Percentiles rank a stretch among this genome's conserved stretches.
These are phyloP conservation scores for Geotrupes spiniger DNA, from an alignment of 2,888 invertebrate genomes.

Conservation along the genomic window DNA sequence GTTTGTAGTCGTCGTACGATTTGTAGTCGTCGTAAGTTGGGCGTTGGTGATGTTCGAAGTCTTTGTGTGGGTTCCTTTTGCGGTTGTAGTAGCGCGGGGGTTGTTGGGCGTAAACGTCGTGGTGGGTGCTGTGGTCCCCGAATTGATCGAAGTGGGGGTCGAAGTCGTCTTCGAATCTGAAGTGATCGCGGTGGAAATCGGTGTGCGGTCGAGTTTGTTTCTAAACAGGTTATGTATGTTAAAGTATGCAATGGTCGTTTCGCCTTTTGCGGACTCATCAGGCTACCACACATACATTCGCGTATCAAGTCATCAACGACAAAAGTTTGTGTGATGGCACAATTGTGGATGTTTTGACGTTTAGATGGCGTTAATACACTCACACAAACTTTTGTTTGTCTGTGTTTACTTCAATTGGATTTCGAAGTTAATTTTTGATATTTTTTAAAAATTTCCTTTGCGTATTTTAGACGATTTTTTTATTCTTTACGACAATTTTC, in stretches of 20 bases:
- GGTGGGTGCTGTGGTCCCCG: slow-evolving; percentile 3
- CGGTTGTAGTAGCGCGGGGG: background rate
- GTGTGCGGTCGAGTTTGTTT: background rate
- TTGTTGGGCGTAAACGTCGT: background rate
- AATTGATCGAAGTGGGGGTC: background rate
- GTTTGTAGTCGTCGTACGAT: background rate
- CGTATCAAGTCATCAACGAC: too few relatives aligned
- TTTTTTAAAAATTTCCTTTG: too few relatives aligned
- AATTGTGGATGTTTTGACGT: too few relatives aligned
- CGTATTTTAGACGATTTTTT: too few relatives aligned
- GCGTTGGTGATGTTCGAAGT: background rate
- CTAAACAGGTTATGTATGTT: background rate
- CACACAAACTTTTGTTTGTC: too few relatives aligned
- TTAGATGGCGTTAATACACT: too few relatives aligned
- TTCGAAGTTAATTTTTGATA: too few relatives aligned
- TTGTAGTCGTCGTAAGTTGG: background rate
- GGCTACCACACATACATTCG: too few relatives aligned
- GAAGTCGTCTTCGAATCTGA: background rate
- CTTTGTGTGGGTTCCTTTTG: background rate
- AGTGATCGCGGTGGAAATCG: background rate
- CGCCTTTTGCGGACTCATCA: too few relatives aligned
- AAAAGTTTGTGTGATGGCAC: too few relatives aligned
- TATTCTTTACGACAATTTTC: too few relatives aligned
- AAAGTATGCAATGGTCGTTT: background rate
- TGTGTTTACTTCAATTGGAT: too few relatives aligned